A percentile compares a stretch with the other conserved stretches of the same genome.
phyloP scores from a whole-genome alignment of 2,797 vertebrate genomes.

The Acipenser transmontanus region DNA sequence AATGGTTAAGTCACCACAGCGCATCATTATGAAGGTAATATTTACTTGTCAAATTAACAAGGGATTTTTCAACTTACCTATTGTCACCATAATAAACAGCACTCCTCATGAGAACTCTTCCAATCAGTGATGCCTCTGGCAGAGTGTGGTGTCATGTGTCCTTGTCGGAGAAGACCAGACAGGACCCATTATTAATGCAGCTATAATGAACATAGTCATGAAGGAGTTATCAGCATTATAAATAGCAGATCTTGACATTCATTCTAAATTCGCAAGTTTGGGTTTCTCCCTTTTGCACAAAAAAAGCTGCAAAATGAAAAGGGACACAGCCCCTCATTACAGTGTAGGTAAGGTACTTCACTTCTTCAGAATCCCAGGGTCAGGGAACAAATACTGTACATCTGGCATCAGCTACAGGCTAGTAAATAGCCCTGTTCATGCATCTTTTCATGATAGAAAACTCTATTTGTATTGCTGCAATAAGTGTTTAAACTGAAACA shows the following conservation, averaged over 20 bases:
- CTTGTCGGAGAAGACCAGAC: constrained; percentile 12
- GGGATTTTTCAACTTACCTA: too few relatives aligned
- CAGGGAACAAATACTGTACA: too few relatives aligned
- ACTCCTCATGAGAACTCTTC: constrained; percentile 23
- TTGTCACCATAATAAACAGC: neutral
- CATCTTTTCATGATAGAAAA: too few relatives aligned
- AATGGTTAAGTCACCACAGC: constrained; percentile 8
- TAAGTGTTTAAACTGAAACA: too few relatives aligned
- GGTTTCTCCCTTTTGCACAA: constrained; percentile 28
- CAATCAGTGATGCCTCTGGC: constrained; percentile 8
- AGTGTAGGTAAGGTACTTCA: too few relatives aligned
- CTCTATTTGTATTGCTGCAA: too few relatives aligned
- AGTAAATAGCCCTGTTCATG: too few relatives aligned
- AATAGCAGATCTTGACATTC: constrained; percentile 48
- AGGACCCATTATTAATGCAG: constrained; percentile 31
- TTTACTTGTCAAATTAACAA: constrained; percentile 12
- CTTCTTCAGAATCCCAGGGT: too few relatives aligned
- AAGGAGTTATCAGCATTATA: constrained; percentile 40
- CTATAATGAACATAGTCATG: constrained; percentile 48
- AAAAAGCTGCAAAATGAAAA: constrained; percentile 28
- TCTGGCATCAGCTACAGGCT: too few relatives aligned
- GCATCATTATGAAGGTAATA: constrained; percentile 19
- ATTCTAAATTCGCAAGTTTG: constrained; percentile 47
- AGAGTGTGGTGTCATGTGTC: constrained; percentile 7
- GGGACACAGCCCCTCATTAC: neutral